Base-by-base conservation (phyloP, 64 coral and sea anemone genomes). In the Stichodactyla helianthus region DNA sequence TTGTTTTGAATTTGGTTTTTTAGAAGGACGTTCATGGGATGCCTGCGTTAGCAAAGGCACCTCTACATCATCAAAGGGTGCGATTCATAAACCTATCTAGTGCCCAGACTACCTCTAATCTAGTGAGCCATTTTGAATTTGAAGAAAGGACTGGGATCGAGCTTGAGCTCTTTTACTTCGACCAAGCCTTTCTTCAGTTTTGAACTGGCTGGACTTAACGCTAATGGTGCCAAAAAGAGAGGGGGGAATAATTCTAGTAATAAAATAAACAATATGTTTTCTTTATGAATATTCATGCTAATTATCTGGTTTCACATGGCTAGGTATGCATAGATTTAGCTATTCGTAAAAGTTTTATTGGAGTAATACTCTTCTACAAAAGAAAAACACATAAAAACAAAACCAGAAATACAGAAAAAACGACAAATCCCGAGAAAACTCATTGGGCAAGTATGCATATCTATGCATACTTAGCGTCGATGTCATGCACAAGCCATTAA, bases 11-110 rank as follows among this genome's bases (percentile, higher is more conserved):
- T 84, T 84, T 84, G 83, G 25, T 60, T 67, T 74, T 88, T 77
- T 93, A 97, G 94, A 97, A 86, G 61, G 91, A 97, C 77, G 91
- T 92, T 61, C 94, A 89, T 54, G 91, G 91, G 68, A 93, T 97
- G 85, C 83, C 94, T 86, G 94, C 94, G 51, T 93, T 97, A 93
- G 94, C 94, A 93, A 97, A 97, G 92, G 94, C 86, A 83, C 91
- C 94, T 80, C 87, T 97, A 68, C 91, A 92, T 82, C 94, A 93
- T 53, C 77, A 82, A 87, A 93, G 94, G 94, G 94, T 97, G 94
- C 87, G 94, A 80, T 44, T 44, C 35, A 44, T 44, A 44, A 44
- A 44, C 35, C 35, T 82, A 56, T 19, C 68, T 74, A 74, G 68
- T 74, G 11, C 22, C 68, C 68, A 35, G 26, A 74, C 68, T 25